A percentile compares a stretch with the other conserved stretches of the same genome.
phyloP scores from a whole-genome alignment of 2,888 invertebrate genomes.

The Drosophila neonasuta region DNA sequence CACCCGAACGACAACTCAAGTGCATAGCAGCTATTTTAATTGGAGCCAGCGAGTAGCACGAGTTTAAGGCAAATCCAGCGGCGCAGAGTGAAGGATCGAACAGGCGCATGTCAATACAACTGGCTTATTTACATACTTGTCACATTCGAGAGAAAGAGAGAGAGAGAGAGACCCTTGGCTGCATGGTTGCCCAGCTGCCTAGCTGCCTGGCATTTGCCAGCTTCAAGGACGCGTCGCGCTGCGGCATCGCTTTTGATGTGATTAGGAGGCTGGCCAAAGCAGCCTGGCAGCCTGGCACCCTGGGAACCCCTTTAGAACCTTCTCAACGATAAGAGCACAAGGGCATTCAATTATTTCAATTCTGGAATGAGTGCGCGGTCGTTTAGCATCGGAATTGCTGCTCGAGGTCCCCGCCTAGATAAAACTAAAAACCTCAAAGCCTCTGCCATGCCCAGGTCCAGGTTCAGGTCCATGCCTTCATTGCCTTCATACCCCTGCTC shows the following conservation, averaged over 20 bases:
- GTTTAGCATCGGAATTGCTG: slow-evolving; percentile 58
- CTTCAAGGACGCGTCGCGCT: slow-evolving; percentile 64
- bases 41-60: slow-evolving; percentile 45
- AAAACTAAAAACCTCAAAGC: slow-evolving; percentile 26
- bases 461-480: slow-evolving; percentile 5
- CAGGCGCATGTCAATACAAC: slow-evolving; percentile 51
- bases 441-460: slow-evolving; percentile 3
- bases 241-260: slow-evolving; percentile 63
- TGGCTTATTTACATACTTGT: slow-evolving; percentile 61
- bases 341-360: slow-evolving; percentile 71
- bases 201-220: slow-evolving; percentile 8
- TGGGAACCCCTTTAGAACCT: slow-evolving; percentile 15
- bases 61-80: slow-evolving; percentile 13
- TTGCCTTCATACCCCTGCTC: neutral
- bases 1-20: slow-evolving; percentile 9
- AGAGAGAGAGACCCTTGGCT: too few species aligned
- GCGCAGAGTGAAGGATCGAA: slow-evolving; percentile 11
- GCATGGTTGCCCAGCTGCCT: neutral
- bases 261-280: slow-evolving; percentile 39
- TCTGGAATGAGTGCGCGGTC: slow-evolving; percentile 61
- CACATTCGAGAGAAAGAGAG: slow-evolving; percentile 33
- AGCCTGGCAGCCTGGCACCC: slow-evolving; percentile 8
- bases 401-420: slow-evolving; percentile 45
- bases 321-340: slow-evolving; percentile 46
- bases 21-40: slow-evolving; percentile 56